Base-by-base conservation (phyloP, 2,113 vertebrate species). In the Hemibates koningsi region DNA sequence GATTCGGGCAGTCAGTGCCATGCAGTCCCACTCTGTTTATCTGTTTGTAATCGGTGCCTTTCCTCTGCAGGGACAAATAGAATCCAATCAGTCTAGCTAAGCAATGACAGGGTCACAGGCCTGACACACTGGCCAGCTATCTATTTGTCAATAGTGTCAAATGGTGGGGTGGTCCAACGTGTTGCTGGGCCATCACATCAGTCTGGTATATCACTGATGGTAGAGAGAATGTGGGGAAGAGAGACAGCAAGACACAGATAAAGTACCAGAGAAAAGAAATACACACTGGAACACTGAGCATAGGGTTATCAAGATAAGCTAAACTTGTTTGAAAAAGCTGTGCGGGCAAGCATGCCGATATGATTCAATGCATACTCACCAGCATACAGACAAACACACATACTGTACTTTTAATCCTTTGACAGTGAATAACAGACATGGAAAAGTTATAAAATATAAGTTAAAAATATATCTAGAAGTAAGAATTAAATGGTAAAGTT, bases 31-130 rank as follows among this genome's bases (percentile, higher is more conserved):
- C 91, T 94, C 89, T 93, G 90, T 95, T 94, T 94, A 95, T 95
- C 92, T 93, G 91, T 95, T 93, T 92, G 91, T 92, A 94, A 95
- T 95, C 89, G 88, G 92, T 91, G 81, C 87, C 92, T 95, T 94
- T 94, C 92, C 90, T 93, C 90, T 85, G 82, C 80, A 34, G 90
- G 91, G 90, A 95, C 92, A 95, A 95, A 93, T 90, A 83, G 89
- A 93, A 94, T 93, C 91, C 90, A 95, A 94, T 95, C 93, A 92
- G 91, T 94, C 92, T 50, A 88, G 90, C 92, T 85, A 88, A 88
- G 89, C 90, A 93, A 93, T 92, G 93, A 93, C 94, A 92, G 93
- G 92, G 93, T 94, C 90, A 88, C 88, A 80, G 94, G 88, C 87
- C 89, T 19, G 90, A 89, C 91, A 89, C 90, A 82, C 84, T 86